Base-by-base conservation (phyloP, 1,140 invertebrate genomes). In the Drosophila navojoa region DNA sequence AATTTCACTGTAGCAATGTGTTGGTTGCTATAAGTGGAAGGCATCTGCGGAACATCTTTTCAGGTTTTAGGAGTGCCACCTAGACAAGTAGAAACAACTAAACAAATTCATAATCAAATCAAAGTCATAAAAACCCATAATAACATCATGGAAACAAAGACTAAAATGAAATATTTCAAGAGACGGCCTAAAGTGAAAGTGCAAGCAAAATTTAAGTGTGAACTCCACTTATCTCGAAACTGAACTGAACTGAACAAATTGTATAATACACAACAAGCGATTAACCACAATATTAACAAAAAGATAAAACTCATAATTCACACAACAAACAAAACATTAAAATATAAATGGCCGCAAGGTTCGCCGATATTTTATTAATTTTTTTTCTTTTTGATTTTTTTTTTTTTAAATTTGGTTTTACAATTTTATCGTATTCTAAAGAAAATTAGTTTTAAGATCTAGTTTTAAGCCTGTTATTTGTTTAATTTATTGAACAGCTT, bases 401-500 rank as follows among this genome's bases (percentile, higher is more conserved):
- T 45, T 74, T 42, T 42, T 16, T 16, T 45, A n/a, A n/a, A n/a
- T 45, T 9, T 9, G 19, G 1, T 22, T 22, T 9, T 59, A 27
- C 32, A 32, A 32, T 54, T 68, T 66, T 55, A 47, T 42, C 40
- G 54, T 63, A 68, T 64, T 76, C 76, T 64, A 79, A 71, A 62
- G 59, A 79, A 16, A 6, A 72, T 47, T 87, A 89, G 50, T 77
- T 60, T 40, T 87, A 87, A 84, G 84, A 9, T 29, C 54, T 87
- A 87, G 80, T 15, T 19, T 80, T 84, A 84, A 75, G 71, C 60
- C 69, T 87, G 82, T 89, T 89, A 78, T 89, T 77, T 79, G 76
- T 87, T 87, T 89, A 89, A 87, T 89, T 87, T 79, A 81, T 86
- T 77, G 52, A 73, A 44, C 79, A 58, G 70, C 58, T 76, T 71